Percentiles rank a stretch among this genome's conserved stretches.
Evolutionary conservation across 2,888 invertebrate species (phyloP).

Genomic region (Aphidoletes aphidimyza): DNA sequence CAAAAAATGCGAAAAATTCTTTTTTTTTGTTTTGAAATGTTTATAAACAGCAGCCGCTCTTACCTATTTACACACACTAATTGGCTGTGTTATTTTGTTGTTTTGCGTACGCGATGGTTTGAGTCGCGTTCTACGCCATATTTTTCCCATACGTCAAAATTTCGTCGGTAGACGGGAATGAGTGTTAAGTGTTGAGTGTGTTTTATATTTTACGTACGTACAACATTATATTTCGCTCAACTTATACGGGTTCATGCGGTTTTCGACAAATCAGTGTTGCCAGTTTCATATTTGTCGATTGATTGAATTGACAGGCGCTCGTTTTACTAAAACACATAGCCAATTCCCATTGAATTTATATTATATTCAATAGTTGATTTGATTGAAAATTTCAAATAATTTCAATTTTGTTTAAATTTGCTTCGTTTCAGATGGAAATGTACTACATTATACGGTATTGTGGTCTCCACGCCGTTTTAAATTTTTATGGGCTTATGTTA

Average conservation of each 20-base stretch:
- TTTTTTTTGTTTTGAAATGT: too few species aligned
- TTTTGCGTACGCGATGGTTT: constrained; percentile 38
- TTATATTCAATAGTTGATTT: too few species aligned
- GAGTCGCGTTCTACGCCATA: constrained; percentile 52
- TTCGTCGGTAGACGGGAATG: background rate
- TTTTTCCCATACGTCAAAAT: constrained; percentile 45
- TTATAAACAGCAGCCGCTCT: constrained; percentile 45
- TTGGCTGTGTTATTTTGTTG: background rate
- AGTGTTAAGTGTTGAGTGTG: background rate
- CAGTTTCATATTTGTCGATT: background rate
- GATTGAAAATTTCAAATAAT: background rate
- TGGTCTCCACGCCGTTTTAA: constrained; percentile 56
- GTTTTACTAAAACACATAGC: too few species aligned
- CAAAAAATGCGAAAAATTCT: background rate
- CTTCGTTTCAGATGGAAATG: constrained; percentile 54
- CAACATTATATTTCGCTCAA: background rate
- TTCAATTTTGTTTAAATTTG: background rate
- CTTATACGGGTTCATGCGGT: background rate
- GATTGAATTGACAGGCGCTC: background rate
- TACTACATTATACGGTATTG: constrained; percentile 55
- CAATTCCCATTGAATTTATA: too few species aligned
- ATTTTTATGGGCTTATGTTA: background rate
- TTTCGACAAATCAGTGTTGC: constrained; percentile 35
- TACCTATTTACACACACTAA: constrained; percentile 37
- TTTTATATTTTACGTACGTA: background rate